Evolutionary conservation across 2,797 vertebrate species (phyloP).

Genomic region (Anguilla obscura): DNA sequence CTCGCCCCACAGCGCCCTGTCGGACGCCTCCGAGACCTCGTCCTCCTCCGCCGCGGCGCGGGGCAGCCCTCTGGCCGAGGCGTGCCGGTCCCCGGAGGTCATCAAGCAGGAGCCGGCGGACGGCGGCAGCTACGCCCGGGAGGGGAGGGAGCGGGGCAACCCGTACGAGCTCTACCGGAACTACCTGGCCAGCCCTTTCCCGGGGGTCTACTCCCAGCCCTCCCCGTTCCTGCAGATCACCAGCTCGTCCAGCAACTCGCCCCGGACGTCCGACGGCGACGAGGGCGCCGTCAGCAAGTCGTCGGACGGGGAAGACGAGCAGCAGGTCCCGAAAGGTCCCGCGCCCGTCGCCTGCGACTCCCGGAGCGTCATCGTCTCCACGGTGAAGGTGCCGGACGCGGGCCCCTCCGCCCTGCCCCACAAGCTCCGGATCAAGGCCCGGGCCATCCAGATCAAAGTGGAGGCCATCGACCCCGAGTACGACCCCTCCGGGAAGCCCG

Average conservation of each 20-base stretch:
- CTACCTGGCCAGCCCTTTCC: conserved; percentile 74
- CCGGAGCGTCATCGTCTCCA: conserved; percentile 77
- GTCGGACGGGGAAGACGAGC: conserved; percentile 93
- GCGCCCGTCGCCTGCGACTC: conserved; percentile 76
- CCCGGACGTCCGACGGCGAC: conserved; percentile 84
- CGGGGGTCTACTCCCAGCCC: conserved; percentile 75
- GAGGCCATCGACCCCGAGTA: conserved; percentile 86
- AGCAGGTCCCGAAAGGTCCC: conserved; percentile 92
- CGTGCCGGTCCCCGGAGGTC: conserved; percentile 72
- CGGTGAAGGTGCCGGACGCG: conserved; percentile 86
- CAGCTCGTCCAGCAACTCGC: conserved; percentile 87
- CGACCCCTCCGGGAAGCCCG: conserved; percentile 76
- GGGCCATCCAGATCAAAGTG: conserved; percentile 87
- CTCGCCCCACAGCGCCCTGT: conserved; percentile 82
- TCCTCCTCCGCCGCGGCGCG: conserved; percentile 60
- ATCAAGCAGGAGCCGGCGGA: conserved; percentile 88
- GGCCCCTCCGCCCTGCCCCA: conserved; percentile 87
- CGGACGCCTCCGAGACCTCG: conserved; percentile 73
- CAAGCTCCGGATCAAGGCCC: conserved; percentile 92
- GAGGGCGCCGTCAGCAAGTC: conserved; percentile 85
- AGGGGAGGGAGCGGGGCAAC: conserved; percentile 71
- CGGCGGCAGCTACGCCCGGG: conserved; percentile 66
- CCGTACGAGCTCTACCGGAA: conserved; percentile 80
- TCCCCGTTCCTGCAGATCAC: conserved; percentile 80
- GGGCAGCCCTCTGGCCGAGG: conserved; percentile 59